Base-by-base conservation (phyloP, 35 echinoderm and acorn worm genomes). In the Diadema setosum region DNA sequence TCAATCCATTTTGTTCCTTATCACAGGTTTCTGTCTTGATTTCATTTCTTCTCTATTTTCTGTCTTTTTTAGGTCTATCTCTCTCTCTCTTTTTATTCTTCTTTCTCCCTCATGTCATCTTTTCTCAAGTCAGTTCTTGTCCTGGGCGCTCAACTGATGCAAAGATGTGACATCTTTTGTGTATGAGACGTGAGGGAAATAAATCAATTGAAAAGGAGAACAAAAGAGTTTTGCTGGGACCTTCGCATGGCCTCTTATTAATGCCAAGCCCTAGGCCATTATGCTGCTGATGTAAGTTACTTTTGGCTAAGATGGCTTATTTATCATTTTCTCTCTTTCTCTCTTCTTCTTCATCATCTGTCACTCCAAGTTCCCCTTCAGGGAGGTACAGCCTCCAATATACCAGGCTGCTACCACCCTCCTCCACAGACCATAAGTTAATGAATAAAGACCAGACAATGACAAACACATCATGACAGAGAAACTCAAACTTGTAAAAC, bases 201-300 rank as follows among this genome's bases (percentile, higher is more conserved):
- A 78, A 76, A 44, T 35, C 3, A 43, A 52, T 52, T 20, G 37
- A 78, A 78, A 78, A 9, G 6, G 27, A 78, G 37, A 41, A 44
- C 29, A 6, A 43, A 78, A 78, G 37, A 44, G 63, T 67, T 29
- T 67, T 1, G 27, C 30, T 0, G 37, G 69, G 37, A 44, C 35
- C 35, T 78, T 23, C 24, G 37, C 24, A 20, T 9, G 73, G 73
- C 40, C 73, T 42, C 73, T 44, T 44, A 78, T 78, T 78, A 78
- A 78, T 78, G 40, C 73, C 73, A 44, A 44, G 73, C 73, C 73
- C 73, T 78, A 78, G 73, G 73, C 73, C 73, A 78, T 78, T 44
- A 78, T 78, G 29, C 73, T 24, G 44, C 12, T 78, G 73, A 78
- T 78, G 40, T 24, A 78, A 78, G 35, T 78, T 44, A 35, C 29